Base-by-base conservation (phyloP, 2,888 invertebrate species). In the Latrodectus elegans region DNA sequence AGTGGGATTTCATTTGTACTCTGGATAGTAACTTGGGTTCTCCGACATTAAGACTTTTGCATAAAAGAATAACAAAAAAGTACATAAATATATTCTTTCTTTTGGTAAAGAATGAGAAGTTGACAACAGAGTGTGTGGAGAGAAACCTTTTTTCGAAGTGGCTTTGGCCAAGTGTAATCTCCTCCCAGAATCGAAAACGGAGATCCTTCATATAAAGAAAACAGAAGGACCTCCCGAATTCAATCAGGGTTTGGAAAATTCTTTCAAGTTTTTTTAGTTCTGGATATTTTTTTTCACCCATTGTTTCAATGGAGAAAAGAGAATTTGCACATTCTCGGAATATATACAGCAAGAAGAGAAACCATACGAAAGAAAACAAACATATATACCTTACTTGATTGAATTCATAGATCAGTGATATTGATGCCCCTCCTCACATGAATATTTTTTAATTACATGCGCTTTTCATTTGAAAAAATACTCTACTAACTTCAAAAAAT, bases 1-100 rank as follows among this genome's bases (percentile, higher is more conserved):
- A 88, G 88, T 88, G 88, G 88, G 88, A 88, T 88, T 88, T 82
- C 84, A 38, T 38, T 38, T 38, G 38, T 38, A 38, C 38, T 38
- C 38, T 38, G 38, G 38, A 38, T 38, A 38, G 38, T 38, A 38
- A 38, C 38, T 38, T 38, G 38, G 38, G 38, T 38, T 38, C 80
- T 72, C 65, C 75, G 72, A 86, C 88, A 88, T 84, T 88, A 88
- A 79, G 79, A 83, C 83, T 87, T 88, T 88, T 88, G 87, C 82
- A 88, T 88, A 83, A 75, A 83, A 38, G 38, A 38, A 38, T 38
- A 38, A 38, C 38, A 38, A 38, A 38, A 38, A 38, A 38, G 38
- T 38, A 38, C 38, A 38, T 38, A 38, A 38, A 38, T 38, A 38
- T 38, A 38, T 38, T 60, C 71, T 74, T 80, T 72, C 49, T 77